Evolutionary conservation across 2,113 vertebrate genomes (phyloP).

Genomic region (Gopherus evgoodei): DNA sequence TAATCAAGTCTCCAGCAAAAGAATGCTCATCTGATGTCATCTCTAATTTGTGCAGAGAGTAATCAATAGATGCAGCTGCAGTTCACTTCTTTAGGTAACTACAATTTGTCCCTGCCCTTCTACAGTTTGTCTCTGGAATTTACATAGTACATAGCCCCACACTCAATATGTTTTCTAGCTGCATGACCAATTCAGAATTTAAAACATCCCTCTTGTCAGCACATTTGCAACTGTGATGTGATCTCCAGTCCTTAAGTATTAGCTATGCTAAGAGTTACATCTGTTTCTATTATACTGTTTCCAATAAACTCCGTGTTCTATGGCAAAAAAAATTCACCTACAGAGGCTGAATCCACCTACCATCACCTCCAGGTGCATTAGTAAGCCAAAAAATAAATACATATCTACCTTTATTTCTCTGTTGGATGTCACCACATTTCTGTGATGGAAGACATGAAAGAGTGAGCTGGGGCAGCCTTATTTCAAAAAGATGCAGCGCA

Average conservation of each 20-base stretch:
- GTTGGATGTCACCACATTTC: background rate
- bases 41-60: constrained; percentile 24
- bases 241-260: background rate
- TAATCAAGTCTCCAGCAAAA: constrained; percentile 41
- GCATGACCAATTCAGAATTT: background rate
- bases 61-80: constrained; percentile 52
- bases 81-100: background rate
- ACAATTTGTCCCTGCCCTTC: background rate
- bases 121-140: constrained; percentile 18
- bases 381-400: constrained; percentile 34
- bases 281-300: background rate
- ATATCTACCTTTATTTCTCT: background rate
- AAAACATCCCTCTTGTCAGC: background rate
- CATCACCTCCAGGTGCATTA: background rate
- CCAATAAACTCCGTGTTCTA: background rate
- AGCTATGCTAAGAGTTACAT: background rate
- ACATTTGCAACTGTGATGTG: background rate
- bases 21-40: constrained; percentile 54
- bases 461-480: constrained; percentile 14
- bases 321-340: constrained; percentile 8
- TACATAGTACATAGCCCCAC: accelerated
- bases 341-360: background rate
- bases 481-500: background rate
- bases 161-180: background rate
- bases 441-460: constrained; percentile 13